A percentile compares a stretch with the other conserved stretches of the same genome.
Conservation (phyloP, 2,797 vertebrate genomes). For the Lepus oiostolus region DNA sequence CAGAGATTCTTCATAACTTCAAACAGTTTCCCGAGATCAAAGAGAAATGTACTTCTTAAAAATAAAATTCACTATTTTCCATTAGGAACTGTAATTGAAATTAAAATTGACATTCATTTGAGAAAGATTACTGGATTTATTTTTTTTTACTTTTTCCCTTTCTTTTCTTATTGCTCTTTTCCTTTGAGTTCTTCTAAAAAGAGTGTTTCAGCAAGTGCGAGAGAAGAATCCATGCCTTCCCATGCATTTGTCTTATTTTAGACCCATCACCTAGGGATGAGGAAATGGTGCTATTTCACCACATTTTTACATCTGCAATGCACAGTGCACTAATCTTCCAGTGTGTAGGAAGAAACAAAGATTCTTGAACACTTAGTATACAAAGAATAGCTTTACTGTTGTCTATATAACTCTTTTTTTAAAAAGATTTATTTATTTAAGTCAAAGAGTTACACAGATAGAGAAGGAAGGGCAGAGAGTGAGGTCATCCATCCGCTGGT, state of each 20-base stretch:
- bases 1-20: not conserved
- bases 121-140: not conserved
- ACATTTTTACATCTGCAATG: not conserved
- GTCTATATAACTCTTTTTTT: not conserved
- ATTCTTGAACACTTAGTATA: not conserved
- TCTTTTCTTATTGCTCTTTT: not conserved
- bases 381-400: not conserved
- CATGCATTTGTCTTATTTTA: not conserved
- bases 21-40: not conserved
- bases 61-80: not conserved
- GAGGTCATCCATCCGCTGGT: too few species aligned
- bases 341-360: not conserved
- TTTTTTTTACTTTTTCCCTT: not conserved
- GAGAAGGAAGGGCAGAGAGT: too few species aligned
- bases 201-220: not conserved
- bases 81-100: not conserved
- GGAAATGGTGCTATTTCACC: not conserved
- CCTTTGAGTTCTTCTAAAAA: not conserved
- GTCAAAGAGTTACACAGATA: too few species aligned
- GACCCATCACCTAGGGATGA: not conserved
- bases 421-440: too few species aligned
- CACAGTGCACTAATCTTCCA: not conserved
- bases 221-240: not conserved
- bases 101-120: not conserved
- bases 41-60: not conserved